Evolutionary conservation across 2,888 invertebrate species (phyloP).

Genomic region (Synanthedon formicaeformis): DNA sequence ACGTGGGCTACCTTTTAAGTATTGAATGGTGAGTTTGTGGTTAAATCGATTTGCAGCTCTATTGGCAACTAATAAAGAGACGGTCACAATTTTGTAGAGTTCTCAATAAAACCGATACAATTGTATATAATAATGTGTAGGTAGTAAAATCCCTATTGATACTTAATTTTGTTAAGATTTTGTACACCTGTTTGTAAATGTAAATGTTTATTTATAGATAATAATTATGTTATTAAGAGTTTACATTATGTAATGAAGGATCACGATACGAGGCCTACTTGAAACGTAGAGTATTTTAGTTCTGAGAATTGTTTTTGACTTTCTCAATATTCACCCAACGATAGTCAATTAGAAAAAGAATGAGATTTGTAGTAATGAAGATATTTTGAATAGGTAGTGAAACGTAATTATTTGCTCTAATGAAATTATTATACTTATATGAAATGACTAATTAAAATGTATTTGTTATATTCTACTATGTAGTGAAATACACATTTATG

Average conservation of each 20-base stretch:
- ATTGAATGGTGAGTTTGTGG: neutral
- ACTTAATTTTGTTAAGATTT: conserved; percentile 44
- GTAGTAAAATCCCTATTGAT: conserved; percentile 36
- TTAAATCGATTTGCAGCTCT: neutral
- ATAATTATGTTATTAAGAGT: conserved; percentile 27
- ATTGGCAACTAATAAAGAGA: conserved; percentile 9
- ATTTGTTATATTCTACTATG: neutral
- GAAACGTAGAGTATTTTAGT: conserved; percentile 45
- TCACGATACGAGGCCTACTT: conserved; percentile 40
- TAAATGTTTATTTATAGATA: conserved; percentile 60
- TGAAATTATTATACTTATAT: neutral
- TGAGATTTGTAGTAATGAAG: conserved; percentile 40
- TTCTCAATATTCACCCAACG: conserved; percentile 68
- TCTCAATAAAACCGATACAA: conserved; percentile 17
- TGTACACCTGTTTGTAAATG: conserved; percentile 65
- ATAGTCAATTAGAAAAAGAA: conserved; percentile 67
- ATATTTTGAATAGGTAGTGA: conserved; percentile 26
- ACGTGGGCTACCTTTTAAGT: conserved; percentile 17
- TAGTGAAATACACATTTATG: too few species aligned
- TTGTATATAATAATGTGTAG: conserved; percentile 52
- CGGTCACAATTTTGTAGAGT: conserved; percentile 13
- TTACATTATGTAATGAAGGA: conserved; percentile 27
- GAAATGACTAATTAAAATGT: neutral
- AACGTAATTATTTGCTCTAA: too few species aligned
- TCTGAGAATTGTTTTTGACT: conserved; percentile 34